A percentile compares a stretch with the other conserved stretches of the same genome.
phyloP scores from a whole-genome alignment of 1,140 invertebrate species.

The Drosophila novamexicana region DNA sequence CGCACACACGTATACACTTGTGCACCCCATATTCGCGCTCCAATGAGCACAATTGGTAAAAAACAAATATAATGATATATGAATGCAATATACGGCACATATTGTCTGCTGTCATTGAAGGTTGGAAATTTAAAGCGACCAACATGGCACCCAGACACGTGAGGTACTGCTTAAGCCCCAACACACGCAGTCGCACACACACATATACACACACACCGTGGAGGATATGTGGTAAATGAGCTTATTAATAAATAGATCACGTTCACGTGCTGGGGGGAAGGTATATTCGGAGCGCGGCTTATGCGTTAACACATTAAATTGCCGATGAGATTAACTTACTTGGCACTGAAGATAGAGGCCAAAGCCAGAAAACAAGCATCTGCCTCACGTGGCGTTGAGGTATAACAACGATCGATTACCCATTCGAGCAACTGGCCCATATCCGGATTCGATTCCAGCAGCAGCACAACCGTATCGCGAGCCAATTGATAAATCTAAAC shows the following conservation, averaged over 20 bases:
- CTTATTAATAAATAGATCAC: constrained; percentile 53
- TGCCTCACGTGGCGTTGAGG: constrained; percentile 93
- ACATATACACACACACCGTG: not conserved
- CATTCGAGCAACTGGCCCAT: constrained; percentile 96
- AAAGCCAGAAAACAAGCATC: constrained; percentile 98
- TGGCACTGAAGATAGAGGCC: constrained; percentile 97
- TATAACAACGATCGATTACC: constrained; percentile 99
- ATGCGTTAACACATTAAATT: constrained; percentile 55
- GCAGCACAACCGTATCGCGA: constrained; percentile 95
- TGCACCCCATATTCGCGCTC: not conserved
- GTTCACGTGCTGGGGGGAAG: not conserved
- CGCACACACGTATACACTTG: not conserved
- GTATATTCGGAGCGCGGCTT: constrained; percentile 16
- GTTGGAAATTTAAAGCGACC: constrained; percentile 55
- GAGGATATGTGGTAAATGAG: constrained; percentile 31
- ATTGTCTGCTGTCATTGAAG: constrained; percentile 12
- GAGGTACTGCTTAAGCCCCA: constrained; percentile 50
- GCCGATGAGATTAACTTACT: constrained; percentile 86
- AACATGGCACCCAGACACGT: constrained; percentile 46
- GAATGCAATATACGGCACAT: constrained; percentile 10
- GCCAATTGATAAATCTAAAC: constrained; percentile 94
- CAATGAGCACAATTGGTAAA: constrained; percentile 10
- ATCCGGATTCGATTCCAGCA: constrained; percentile 98
- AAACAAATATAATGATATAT: not conserved
- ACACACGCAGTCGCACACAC: constrained; percentile 2